Evolutionary conservation across 2,797 vertebrate genomes (phyloP).

Genomic region (Uromys caudimaculatus): DNA sequence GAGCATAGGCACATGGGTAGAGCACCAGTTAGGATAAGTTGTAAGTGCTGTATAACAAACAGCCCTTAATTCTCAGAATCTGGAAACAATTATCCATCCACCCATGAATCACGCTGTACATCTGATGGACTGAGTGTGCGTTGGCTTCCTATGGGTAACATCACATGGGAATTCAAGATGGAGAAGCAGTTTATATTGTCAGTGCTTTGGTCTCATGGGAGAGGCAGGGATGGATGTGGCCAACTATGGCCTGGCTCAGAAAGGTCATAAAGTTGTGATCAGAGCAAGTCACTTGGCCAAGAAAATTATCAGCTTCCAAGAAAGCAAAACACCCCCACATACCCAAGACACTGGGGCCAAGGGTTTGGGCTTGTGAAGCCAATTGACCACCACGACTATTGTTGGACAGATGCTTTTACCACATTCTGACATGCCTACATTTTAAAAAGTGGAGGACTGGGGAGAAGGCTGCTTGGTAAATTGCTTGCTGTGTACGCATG

Average conservation of each 20-base stretch:
- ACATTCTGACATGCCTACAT: background rate
- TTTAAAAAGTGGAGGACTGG: background rate
- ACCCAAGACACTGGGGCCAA: background rate
- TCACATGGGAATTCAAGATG: background rate
- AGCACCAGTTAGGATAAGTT: background rate
- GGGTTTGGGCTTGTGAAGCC: too few species aligned
- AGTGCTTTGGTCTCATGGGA: background rate
- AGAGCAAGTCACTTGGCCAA: background rate
- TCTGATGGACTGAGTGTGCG: background rate
- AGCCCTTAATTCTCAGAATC: background rate
- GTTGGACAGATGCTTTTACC: background rate
- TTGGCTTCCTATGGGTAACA: background rate
- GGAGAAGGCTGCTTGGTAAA: background rate
- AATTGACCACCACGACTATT: too few species aligned
- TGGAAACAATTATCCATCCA: background rate
- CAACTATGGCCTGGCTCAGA: background rate
- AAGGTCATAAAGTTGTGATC: background rate
- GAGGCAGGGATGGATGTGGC: background rate
- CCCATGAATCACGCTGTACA: rapidly evolving
- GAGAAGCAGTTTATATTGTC: background rate
- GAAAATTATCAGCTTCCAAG: background rate
- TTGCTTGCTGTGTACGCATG: background rate
- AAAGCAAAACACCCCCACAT: background rate
- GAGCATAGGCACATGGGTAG: too few species aligned
- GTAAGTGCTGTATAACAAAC: background rate